Evolutionary conservation across 2,888 invertebrate genomes (phyloP), one percentile per base, ranked within the genome.

Genomic region (Keiferia lycopersicella): DNA sequence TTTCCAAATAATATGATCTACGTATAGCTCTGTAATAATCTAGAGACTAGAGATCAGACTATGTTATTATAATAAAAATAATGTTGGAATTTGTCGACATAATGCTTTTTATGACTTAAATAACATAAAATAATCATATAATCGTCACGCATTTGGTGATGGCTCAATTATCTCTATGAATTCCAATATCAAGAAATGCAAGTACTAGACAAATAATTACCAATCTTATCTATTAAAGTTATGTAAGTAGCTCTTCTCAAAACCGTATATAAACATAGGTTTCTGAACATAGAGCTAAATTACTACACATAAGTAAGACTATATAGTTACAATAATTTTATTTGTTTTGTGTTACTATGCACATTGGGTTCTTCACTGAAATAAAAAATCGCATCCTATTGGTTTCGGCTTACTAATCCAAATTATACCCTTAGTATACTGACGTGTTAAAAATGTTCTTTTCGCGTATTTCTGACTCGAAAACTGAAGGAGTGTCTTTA

Each of bases 331-430:
- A 34, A 34, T n/a, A 34, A 56, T 11, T 53, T 26, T 30, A 16
- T 34, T 56, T 56, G 60, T 60, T 60, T 48, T 45, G 20, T 61
- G 30, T 62, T 62, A 26, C 26, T 64, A 64, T 69, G 66, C 66
- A 73, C 71, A 73, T 73, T 74, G 72, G 74, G 74, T 76, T 75
- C 75, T 76, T 76, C 75, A 77, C 73, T 70, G 62, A 65, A 68
- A 66, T 67, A 58, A 50, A 8, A 30, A 53, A 53, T 45, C 61
- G 51, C 56, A 63, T 53, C 68, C 50, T 64, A 66, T 66, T 68
- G 67, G 69, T 70, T 67, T 66, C 64, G 69, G 68, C 69, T 67
- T 69, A 66, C 63, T 66, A 63, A 61, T 61, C 22, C 62, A 65
- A 61, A 56, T 22, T 53, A 18, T 20, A 56, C 18, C 2, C 14